Evolutionary conservation across 2,113 vertebrate species (phyloP), one percentile per base, ranked within the genome.

Genomic region (Tachuris rubrigastra): DNA sequence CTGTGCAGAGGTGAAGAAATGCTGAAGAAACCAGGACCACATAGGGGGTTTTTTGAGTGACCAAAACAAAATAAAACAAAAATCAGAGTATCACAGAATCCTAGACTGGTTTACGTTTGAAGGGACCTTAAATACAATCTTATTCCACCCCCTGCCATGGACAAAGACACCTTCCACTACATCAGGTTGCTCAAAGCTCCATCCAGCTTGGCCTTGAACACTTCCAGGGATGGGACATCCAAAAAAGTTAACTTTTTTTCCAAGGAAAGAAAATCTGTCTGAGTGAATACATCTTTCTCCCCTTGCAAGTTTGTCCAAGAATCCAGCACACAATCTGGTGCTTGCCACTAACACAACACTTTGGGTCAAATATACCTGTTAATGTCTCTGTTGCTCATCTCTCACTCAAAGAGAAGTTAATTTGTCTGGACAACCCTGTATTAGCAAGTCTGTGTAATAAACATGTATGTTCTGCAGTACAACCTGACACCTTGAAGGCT

Each of bases 121-220:
- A 56, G 25, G 8, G 24, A 47, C 14, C 25, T 42, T 55, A 33
- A 62, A 42, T 21, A 47, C 17, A 41, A 55, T 49, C 0, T 42
- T 42, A 49, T 27, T 41, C 10, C 44, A 31, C 14, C 9, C 4
- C 6, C 30, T 47, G 14, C 35, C 11, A 35, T 0, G 0, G 27
- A 6, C n/a, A 63, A 30, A 30, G 17, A 60, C 30, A 55, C 7
- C 2, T 60, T 75, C 28, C 33, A 46, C n/a, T 49, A 35, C 17
- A 83, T 14, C 47, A 55, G 30, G 21, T 4, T 23, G 9, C 22
- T 76, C 55, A 62, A 76, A 50, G 30, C 12, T 21, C 14, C 17
- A 49, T 49, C 21, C 55, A 55, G 3, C 16, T 30, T 27, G 30
- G 17, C 35, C 47, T 62, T 42, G 30, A 62, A 55, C 17, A 68